Evolutionary conservation across 2,113 vertebrate species (phyloP).

Genomic region (Mungos mungo): DNA sequence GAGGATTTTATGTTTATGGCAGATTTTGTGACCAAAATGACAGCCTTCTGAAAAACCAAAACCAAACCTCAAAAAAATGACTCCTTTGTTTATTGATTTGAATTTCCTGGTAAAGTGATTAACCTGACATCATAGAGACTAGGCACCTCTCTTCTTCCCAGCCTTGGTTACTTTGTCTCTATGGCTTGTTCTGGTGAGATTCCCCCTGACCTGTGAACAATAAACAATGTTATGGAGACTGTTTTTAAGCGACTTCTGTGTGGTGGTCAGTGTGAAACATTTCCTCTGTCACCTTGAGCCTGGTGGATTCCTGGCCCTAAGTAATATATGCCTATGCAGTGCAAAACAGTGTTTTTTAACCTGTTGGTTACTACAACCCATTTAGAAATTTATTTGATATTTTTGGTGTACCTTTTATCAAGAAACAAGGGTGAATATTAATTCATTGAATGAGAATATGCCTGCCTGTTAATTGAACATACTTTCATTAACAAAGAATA

Average conservation of each 20-base stretch:
- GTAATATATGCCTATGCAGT: neutral
- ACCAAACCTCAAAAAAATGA: neutral
- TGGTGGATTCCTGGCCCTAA: neutral
- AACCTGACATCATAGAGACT: neutral
- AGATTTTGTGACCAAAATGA: neutral
- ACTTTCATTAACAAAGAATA: neutral
- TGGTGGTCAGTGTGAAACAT: neutral
- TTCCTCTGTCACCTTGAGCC: neutral
- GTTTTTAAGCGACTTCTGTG: neutral
- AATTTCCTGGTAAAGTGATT: neutral
- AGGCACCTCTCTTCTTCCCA: neutral
- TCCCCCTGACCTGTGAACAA: neutral
- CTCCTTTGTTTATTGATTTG: neutral
- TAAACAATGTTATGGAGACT: neutral
- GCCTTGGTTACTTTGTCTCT: neutral
- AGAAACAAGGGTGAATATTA: neutral
- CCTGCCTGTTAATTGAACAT: neutral
- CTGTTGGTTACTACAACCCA: neutral
- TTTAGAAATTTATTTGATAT: neutral
- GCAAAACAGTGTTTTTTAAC: neutral
- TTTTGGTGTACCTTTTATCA: neutral
- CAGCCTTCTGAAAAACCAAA: neutral
- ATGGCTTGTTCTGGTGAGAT: neutral
- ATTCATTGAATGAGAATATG: neutral
- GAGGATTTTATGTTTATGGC: neutral